Evolutionary conservation across 2,113 vertebrate genomes (phyloP).

Genomic region (Pycnonotus jocosus): DNA sequence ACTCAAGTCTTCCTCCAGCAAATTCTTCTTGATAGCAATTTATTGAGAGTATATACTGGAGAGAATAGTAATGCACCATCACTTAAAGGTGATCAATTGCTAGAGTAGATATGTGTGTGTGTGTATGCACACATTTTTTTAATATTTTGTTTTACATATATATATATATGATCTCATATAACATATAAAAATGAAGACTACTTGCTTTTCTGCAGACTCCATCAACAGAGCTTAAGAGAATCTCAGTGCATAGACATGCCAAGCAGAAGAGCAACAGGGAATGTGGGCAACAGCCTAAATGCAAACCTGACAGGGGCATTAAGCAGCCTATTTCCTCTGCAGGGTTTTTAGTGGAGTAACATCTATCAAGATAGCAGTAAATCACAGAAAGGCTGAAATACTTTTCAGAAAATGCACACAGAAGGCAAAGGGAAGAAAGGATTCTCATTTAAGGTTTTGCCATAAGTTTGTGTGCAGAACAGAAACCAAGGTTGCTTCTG

Average conservation of each 20-base stretch:
- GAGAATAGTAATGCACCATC: neutral
- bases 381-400: neutral
- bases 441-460: neutral
- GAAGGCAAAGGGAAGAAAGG: neutral
- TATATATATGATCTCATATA: neutral
- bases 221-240: neutral
- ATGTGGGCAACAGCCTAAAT: neutral
- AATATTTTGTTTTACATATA: neutral
- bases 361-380: neutral
- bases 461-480: accelerated
- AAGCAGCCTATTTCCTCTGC: neutral
- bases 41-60: neutral
- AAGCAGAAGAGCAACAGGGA: neutral
- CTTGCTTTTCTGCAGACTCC: neutral
- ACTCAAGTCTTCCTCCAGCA: neutral
- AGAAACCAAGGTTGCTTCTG: neutral
- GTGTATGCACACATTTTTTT: neutral
- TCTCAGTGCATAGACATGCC: neutral
- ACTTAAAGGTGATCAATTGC: neutral
- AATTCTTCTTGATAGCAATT: neutral
- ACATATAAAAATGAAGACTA: neutral
- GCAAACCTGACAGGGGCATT: neutral
- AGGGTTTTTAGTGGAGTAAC: neutral
- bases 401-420: neutral
- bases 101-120: neutral